phyloP scores from a whole-genome alignment of 2,113 vertebrate species.

The Panthera tigris region DNA sequence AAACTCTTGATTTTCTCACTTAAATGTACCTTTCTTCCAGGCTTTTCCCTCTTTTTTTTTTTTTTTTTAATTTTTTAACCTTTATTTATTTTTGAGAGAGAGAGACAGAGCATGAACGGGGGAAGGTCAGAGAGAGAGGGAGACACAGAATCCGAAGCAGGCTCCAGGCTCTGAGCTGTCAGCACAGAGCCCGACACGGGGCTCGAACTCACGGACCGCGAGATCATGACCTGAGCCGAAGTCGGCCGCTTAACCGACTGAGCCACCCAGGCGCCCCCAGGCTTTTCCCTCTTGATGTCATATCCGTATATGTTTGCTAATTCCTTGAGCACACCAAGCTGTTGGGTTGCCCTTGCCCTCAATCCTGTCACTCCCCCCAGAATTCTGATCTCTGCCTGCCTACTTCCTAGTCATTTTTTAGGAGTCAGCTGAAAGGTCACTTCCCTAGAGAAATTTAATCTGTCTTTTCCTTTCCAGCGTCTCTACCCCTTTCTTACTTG shows the following conservation, averaged over 20 bases:
- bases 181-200: no score
- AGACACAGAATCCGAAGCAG: no score
- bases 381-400: background rate
- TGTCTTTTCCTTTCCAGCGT: background rate
- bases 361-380: no score
- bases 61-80: no score
- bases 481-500: background rate
- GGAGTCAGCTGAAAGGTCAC: background rate
- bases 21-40: background rate
- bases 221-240: no score
- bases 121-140: no score
- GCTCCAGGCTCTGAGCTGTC: no score
- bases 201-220: no score
- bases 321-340: background rate
- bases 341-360: background rate
- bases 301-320: background rate
- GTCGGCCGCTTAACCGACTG: no score
- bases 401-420: background rate
- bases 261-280: background rate
- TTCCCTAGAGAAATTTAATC: background rate
- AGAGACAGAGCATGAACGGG: no score
- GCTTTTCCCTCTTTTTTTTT: background rate
- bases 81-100: no score
- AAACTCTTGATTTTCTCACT: background rate
- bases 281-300: background rate